Evolutionary conservation across 2,113 vertebrate species (phyloP).

Genomic region (Ardeotis arabs): DNA sequence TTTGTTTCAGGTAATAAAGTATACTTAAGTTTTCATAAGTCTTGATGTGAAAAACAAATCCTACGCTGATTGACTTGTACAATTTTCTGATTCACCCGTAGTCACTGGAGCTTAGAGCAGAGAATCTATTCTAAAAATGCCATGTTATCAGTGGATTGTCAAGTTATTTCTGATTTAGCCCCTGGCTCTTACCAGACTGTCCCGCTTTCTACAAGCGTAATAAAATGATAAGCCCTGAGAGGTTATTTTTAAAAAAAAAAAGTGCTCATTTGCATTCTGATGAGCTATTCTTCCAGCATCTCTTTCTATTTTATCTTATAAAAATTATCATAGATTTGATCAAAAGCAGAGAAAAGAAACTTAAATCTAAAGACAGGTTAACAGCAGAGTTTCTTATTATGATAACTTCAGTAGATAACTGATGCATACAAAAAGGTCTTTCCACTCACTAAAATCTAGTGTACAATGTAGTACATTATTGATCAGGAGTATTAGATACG

Average conservation of each 20-base stretch:
- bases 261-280: conserved; percentile 50
- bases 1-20: background rate
- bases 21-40: background rate
- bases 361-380: conserved; percentile 33
- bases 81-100: conserved; percentile 34
- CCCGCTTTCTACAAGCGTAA: conserved; percentile 28
- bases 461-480: background rate
- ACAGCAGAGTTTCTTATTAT: background rate
- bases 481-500: background rate
- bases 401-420: background rate
- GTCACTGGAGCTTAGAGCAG: background rate
- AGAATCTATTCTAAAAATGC: conserved; percentile 36
- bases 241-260: background rate
- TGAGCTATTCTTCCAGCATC: background rate
- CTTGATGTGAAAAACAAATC: conserved; percentile 8
- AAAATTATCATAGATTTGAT: conserved; percentile 49
- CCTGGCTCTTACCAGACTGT: conserved; percentile 23
- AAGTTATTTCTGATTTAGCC: conserved; percentile 58
- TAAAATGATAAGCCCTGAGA: conserved; percentile 51
- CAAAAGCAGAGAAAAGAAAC: background rate
- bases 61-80: background rate
- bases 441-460: background rate
- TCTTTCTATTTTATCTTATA: conserved; percentile 25
- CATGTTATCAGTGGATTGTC: conserved; percentile 28
- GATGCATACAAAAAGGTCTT: background rate